Evolutionary conservation across 2,113 vertebrate species (phyloP).

Genomic region (Chaetodon trifascialis): DNA sequence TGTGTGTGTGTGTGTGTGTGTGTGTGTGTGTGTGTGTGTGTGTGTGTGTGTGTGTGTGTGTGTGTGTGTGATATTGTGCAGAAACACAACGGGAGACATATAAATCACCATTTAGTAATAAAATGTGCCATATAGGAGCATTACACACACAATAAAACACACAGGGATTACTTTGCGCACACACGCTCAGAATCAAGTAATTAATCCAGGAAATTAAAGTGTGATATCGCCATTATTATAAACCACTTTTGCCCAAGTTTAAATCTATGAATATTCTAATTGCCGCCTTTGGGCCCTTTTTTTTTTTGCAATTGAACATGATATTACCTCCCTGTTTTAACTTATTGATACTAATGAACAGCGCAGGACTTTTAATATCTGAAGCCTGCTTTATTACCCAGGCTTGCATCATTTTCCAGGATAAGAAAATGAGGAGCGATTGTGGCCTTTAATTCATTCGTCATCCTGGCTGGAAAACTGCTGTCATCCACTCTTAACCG

Average conservation of each 20-base stretch:
- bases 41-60: not conserved
- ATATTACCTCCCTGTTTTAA: conserved; percentile 50
- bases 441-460: conserved; percentile 29
- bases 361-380: conserved; percentile 47
- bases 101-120: not conserved
- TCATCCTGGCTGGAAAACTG: conserved; percentile 35
- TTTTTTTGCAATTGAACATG: conserved; percentile 23
- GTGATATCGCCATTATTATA: conserved; percentile 41
- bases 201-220: conserved; percentile 60
- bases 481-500: not conserved
- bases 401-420: conserved; percentile 69
- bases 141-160: not conserved
- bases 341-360: conserved; percentile 61
- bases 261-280: conserved; percentile 71
- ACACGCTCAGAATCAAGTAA: conserved; percentile 8
- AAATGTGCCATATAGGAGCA: not conserved
- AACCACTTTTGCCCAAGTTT: conserved; percentile 50
- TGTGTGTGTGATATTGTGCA: not conserved
- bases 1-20: not conserved
- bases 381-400: conserved; percentile 49
- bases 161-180: not conserved
- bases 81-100: not conserved
- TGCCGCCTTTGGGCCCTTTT: conserved; percentile 47
- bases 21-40: not conserved
- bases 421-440: conserved; percentile 38